Evolutionary conservation across 2,888 invertebrate species (phyloP).

Genomic region (Neuroscelio doddi): DNA sequence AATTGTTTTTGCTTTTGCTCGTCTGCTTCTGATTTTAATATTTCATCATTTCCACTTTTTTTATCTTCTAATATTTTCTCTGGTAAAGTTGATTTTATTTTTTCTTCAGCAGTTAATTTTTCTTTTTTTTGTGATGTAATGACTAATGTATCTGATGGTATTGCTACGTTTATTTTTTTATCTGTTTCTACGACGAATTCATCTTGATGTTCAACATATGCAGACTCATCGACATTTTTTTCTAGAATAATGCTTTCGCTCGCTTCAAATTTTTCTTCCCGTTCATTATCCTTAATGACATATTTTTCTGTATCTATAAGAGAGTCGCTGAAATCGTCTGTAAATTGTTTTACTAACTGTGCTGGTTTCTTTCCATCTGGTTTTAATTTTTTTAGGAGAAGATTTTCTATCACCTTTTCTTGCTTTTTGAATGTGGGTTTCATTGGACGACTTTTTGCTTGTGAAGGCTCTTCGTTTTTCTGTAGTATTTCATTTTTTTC

Average conservation of each 20-base stretch:
- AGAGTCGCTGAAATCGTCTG: conserved; percentile 27
- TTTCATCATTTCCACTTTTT: neutral
- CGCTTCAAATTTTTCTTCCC: neutral
- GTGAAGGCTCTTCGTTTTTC: conserved; percentile 6
- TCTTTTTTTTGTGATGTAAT: neutral
- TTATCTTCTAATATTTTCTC: conserved; percentile 12
- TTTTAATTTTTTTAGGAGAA: conserved; percentile 14
- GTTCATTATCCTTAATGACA: neutral
- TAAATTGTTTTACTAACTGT: conserved; percentile 21
- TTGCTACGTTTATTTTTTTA: neutral
- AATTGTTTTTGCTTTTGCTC: conserved; percentile 1
- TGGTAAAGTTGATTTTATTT: conserved; percentile 1
- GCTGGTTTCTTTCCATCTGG: neutral
- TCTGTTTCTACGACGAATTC: neutral
- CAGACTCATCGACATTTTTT: neutral
- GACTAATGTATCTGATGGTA: neutral
- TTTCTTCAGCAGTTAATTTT: conserved; percentile 7
- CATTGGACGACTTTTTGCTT: conserved; percentile 12
- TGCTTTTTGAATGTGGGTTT: conserved; percentile 34
- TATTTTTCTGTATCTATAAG: neutral
- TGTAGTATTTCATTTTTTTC: neutral
- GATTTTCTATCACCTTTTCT: conserved; percentile 29
- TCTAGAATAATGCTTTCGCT: neutral
- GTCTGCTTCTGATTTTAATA: conserved; percentile 1
- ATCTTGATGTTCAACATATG: neutral